Evolutionary conservation across 2,888 invertebrate species (phyloP), one percentile per base, ranked within the genome.

Genomic region (Euphydryas editha): DNA sequence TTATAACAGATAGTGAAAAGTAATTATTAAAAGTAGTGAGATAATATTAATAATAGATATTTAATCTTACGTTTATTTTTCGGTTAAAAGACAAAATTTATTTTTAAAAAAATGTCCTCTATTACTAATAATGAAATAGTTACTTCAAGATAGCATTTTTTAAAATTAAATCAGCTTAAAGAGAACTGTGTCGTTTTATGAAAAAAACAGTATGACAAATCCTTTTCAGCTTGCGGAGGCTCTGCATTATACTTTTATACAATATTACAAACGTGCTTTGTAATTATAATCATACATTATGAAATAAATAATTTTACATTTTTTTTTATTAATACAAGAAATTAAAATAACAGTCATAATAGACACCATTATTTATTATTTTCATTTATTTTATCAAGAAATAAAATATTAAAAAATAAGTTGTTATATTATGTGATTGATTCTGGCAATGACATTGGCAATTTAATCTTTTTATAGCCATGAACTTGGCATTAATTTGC

Each of bases 201-300:
- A 47, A n/a, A 24, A 7, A 13, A 5, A 21, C 3, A n/a, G 13
- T 15, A 64, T 44, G 21, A 60, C 61, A 49, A 39, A 63, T 59
- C 56, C 62, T 62, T 68, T 68, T 68, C 63, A 67, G 67, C 24
- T 57, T 6, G 18, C 46, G 18, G 30, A 49, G 49, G 36, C 24
- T 51, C 24, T 51, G 21, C 47, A 54, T 44, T 11, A 24, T 42
- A n/a, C 2, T 20, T 37, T 13, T 20, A 11, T 39, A 39, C 4
- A 36, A 11, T 15, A 7, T 30, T 11, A 11, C 47, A 47, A 24
- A 21, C 20, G n/a, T n/a, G n/a, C n/a, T n/a, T n/a, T n/a, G n/a
- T n/a, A n/a, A n/a, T n/a, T n/a, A n/a, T n/a, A n/a, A 13, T 20
- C 18, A 20, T 13, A 47, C 47, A 47, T 20, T 44, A 44, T n/a